Percentiles rank a stretch among this genome's conserved stretches.
Evolutionary conservation across 35 echinoderm and acorn worm species (phyloP).

Genomic region (Anneissia japonica): DNA sequence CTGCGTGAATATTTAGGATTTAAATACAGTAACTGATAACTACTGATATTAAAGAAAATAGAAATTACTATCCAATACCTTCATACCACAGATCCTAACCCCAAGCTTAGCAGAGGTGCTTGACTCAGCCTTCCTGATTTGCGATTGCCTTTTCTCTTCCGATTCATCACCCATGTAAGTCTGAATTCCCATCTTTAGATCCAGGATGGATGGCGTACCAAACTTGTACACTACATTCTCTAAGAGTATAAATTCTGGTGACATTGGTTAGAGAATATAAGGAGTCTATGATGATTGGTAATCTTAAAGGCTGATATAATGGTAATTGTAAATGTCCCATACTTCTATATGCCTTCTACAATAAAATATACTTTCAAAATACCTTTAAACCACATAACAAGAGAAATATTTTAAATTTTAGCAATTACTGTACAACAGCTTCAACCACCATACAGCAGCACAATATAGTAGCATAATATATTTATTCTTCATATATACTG

Average conservation of each 20-base stretch:
- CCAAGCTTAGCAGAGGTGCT: conserved; percentile 76
- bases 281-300: not conserved
- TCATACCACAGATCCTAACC: conserved; percentile 76
- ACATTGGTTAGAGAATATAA: conserved; percentile 40
- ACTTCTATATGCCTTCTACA: no score
- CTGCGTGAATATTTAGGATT: no score
- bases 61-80: conserved; percentile 74
- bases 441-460: no score
- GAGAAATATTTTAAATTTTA: not conserved
- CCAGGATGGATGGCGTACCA: conserved; percentile 66
- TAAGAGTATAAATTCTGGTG: conserved; percentile 83
- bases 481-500: no score
- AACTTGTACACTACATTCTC: conserved; percentile 80
- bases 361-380: no score
- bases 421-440: not conserved
- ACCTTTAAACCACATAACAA: not conserved
- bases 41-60: no score
- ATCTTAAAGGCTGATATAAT: no score
- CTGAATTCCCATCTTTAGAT: conserved; percentile 75
- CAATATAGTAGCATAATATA: no score
- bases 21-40: no score
- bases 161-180: conserved; percentile 58
- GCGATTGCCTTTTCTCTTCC: conserved; percentile 56
- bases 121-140: conserved; percentile 54
- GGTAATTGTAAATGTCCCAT: no score